These are phyloP conservation scores for Rhodophaea formosa DNA, from an alignment of 2,888 invertebrate genomes.

Conservation along the genomic window DNA sequence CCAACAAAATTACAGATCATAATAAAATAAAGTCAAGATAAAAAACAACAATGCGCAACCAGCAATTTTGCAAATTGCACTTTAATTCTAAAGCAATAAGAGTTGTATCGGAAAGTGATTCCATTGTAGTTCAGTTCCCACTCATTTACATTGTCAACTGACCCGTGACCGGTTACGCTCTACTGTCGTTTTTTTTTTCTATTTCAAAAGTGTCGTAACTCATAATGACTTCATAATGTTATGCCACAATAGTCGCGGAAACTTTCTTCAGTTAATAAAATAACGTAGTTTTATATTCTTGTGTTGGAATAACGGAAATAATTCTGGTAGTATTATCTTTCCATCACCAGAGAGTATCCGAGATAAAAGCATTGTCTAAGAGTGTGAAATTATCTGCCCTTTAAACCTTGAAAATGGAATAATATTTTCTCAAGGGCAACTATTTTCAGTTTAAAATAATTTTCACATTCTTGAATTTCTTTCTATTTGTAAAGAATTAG, in stretches of 20 bases:
- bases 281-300: background rate
- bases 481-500: no score
- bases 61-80: slow-evolving; percentile 15
- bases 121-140: slow-evolving; percentile 34
- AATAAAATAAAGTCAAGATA: slow-evolving; percentile 15
- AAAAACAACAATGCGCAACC: slow-evolving; percentile 7
- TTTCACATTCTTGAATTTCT: no score
- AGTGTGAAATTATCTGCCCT: background rate
- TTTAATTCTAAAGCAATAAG: slow-evolving; percentile 18
- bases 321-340: background rate
- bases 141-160: slow-evolving; percentile 54
- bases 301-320: background rate
- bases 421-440: no score
- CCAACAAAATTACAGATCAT: slow-evolving; percentile 3
- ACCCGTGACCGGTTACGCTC: slow-evolving; percentile 51
- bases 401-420: background rate
- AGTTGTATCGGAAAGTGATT: slow-evolving; percentile 4
- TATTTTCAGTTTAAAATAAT: no score
- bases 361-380: background rate
- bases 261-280: slow-evolving; percentile 1
- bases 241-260: slow-evolving; percentile 31
- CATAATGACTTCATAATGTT: slow-evolving; percentile 48
- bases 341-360: background rate
- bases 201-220: slow-evolving; percentile 38
- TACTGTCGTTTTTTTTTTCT: slow-evolving; percentile 40